Evolutionary conservation across 2,888 invertebrate genomes (phyloP).

Genomic region (Dromius quadrimaculatus): DNA sequence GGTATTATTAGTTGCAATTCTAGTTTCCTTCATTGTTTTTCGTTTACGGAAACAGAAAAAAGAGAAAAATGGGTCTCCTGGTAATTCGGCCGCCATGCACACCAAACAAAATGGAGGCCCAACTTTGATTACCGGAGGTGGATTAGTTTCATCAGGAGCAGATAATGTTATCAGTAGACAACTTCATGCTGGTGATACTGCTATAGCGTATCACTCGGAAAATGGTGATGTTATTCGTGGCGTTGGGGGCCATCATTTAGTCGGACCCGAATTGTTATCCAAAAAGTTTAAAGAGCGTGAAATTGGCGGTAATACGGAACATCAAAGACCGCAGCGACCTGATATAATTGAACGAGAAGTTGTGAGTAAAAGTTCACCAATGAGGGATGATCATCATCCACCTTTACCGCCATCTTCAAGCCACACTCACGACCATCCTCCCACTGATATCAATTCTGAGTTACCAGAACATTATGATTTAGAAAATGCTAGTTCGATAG

Average conservation of each 20-base stretch:
- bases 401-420: constrained; percentile 83
- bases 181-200: constrained; percentile 77
- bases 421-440: constrained; percentile 80
- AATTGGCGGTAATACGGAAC: constrained; percentile 76
- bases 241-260: constrained; percentile 81
- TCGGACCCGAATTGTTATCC: constrained; percentile 87
- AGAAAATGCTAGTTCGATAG: constrained; percentile 97
- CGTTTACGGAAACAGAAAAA: constrained; percentile 88
- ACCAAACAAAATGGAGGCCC: constrained; percentile 83
- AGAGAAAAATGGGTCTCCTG: constrained; percentile 81
- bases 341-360: constrained; percentile 94
- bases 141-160: constrained; percentile 75
- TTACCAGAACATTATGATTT: constrained; percentile 94
- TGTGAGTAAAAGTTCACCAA: constrained; percentile 84
- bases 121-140: constrained; percentile 77
- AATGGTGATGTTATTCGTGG: constrained; percentile 81
- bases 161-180: constrained; percentile 76
- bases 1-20: constrained; percentile 87
- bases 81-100: constrained; percentile 77
- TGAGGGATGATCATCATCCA: constrained; percentile 83
- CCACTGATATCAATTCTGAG: constrained; percentile 82
- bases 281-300: constrained; percentile 92
- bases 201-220: constrained; percentile 79
- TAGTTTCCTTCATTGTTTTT: constrained; percentile 93
- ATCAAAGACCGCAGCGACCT: constrained; percentile 86